phyloP scores from a whole-genome alignment of 23 tunicate genomes.

The Pegea sp. region DNA sequence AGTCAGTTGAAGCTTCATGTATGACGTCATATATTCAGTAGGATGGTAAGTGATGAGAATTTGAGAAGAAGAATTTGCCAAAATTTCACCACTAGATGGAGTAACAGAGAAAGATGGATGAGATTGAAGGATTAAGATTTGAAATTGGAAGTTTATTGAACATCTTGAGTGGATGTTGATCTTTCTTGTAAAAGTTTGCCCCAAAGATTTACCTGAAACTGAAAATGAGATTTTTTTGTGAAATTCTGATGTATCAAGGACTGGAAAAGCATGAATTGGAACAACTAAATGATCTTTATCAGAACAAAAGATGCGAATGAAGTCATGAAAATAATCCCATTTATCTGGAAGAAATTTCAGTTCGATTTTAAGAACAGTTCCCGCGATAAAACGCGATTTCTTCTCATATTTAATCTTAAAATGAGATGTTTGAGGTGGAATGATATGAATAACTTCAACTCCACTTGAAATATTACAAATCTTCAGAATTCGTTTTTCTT shows the following conservation, averaged over 20 bases:
- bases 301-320: slow-evolving; percentile 56
- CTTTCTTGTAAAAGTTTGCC: slow-evolving; percentile 20
- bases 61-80: slow-evolving; percentile 39
- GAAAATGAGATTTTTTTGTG: slow-evolving; percentile 50
- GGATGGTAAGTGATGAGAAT: slow-evolving; percentile 53
- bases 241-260: slow-evolving; percentile 50
- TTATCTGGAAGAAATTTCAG: slow-evolving; percentile 49
- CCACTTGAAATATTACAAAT: slow-evolving; percentile 70
- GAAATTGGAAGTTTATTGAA: slow-evolving; percentile 62
- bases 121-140: slow-evolving; percentile 45
- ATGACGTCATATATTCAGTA: slow-evolving; percentile 63
- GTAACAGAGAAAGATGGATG: slow-evolving; percentile 58
- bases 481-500: slow-evolving; percentile 19
- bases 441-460: slow-evolving; percentile 42
- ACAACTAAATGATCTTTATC: slow-evolving; percentile 73
- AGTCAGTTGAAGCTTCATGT: slow-evolving; percentile 66
- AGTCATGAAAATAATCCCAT: slow-evolving; percentile 86
- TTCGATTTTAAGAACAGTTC: slow-evolving; percentile 45
- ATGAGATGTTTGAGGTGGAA: slow-evolving; percentile 60
- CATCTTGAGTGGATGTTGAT: slow-evolving; percentile 27
- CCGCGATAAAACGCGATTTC: slow-evolving; percentile 64
- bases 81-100: slow-evolving; percentile 59
- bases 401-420: slow-evolving; percentile 55
- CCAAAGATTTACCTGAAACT: slow-evolving; percentile 8
- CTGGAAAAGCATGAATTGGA: slow-evolving; percentile 85